A percentile compares a stretch with the other conserved stretches of the same genome.
These are phyloP conservation scores for Pterocles orientalis DNA, from an alignment of 2,113 vertebrate genomes.

Conservation along the genomic window DNA sequence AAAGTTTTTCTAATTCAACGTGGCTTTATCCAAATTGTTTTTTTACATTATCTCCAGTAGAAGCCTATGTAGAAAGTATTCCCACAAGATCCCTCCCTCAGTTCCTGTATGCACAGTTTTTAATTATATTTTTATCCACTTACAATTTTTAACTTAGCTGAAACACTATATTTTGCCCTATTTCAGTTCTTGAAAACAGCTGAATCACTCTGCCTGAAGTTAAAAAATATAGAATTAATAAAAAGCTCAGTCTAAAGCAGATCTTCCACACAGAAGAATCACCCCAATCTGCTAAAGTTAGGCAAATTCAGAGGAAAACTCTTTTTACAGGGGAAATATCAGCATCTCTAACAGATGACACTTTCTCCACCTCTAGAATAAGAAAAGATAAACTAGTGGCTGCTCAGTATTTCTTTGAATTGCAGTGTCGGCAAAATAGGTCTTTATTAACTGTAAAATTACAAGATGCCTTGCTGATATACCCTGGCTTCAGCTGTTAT, in stretches of 20 bases:
- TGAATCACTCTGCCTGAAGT: background rate
- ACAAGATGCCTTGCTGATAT: background rate
- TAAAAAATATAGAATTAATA: background rate
- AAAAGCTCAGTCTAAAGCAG: background rate
- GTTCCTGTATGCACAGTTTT: background rate
- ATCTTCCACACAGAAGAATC: background rate
- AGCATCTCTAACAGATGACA: background rate
- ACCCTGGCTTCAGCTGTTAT: slow-evolving; percentile 1
- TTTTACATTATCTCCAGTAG: background rate
- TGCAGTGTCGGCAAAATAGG: background rate
- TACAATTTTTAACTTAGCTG: background rate
- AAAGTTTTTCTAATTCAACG: slow-evolving; percentile 2
- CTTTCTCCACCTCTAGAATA: background rate
- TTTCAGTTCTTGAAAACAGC: background rate
- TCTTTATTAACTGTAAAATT: background rate
- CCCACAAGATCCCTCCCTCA: background rate
- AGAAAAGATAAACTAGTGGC: background rate
- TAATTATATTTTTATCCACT: background rate
- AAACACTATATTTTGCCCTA: background rate
- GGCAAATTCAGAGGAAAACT: background rate
- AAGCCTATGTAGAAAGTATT: background rate
- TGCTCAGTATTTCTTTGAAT: background rate
- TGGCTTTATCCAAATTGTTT: background rate
- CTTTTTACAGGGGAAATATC: background rate
- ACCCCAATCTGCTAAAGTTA: background rate